Base-by-base conservation (phyloP, 2,888 invertebrate species). In the Drosophila sordidula region DNA sequence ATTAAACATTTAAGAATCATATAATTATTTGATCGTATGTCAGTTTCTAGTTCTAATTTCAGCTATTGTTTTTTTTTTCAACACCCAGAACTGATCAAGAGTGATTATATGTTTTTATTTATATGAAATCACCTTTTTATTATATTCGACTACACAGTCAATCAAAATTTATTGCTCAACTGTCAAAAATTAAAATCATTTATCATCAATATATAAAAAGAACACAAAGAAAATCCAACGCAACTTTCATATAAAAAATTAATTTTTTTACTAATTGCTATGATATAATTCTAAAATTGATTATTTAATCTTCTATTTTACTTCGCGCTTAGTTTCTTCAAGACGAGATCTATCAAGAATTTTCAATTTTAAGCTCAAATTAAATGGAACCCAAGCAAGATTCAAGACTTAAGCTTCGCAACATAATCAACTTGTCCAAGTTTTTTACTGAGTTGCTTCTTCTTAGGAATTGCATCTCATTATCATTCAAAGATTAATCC, bases 401-500 rank as follows among this genome's bases (percentile, higher is more conserved):
- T 3, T 0, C 29, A 9, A 29, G 29, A 29, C 11, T 11, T 42
- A 12, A 26, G 8, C 5, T 9, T n/a, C 9, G 16, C 45, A 49
- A 25, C 14, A 26, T 45, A 25, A 52, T 41, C 25, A 61, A 38
- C 50, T 52, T 64, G 62, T 64, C 44, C 25, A 9, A 59, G 50
- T 38, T 49, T 50, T 34, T 45, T 32, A 38, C 38, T 32, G 6
- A 47, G 16, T 18, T 39, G 49, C 14, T n/a, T 11, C 6, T 59
- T 44, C 26, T 44, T 25, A 29, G 4, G 36, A 44, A 49, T 63
- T 39, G 22, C 52, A 29, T 11, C 47, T 54, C 32, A 55, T 63
- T 63, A 55, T 63, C 26, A 44, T 55, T 63, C 22, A 49, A 63
- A 46, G 50, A 36, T 58, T 29, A 55, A 52, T 36, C 36, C 16